phyloP scores from a whole-genome alignment of 2,113 vertebrate species.

The Ariopsis seemanni region DNA sequence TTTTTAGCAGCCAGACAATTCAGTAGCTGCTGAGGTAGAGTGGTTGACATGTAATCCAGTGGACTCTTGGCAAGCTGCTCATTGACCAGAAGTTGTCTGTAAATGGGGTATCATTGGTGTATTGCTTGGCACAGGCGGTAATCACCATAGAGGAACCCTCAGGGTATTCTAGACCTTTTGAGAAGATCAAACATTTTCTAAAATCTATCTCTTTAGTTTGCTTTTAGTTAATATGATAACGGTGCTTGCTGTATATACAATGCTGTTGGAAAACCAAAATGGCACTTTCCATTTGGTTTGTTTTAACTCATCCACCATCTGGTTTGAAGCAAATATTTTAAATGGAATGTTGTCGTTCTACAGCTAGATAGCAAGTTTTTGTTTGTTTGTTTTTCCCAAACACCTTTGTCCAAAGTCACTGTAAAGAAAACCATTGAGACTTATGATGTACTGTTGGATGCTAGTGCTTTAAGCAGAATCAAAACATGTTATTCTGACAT shows the following conservation, averaged over 20 bases:
- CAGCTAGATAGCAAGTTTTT: background rate
- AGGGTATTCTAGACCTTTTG: background rate
- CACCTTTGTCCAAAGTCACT: background rate
- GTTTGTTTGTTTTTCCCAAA: background rate
- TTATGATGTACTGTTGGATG: background rate
- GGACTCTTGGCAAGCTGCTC: constrained; percentile 74
- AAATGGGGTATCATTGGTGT: constrained; percentile 80
- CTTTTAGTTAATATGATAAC: background rate
- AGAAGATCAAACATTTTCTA: background rate
- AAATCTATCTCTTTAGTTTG: background rate
- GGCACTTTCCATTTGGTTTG: background rate
- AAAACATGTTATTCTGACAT: background rate
- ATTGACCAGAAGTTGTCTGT: constrained; percentile 77
- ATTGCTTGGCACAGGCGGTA: constrained; percentile 70
- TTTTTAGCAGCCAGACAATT: constrained; percentile 55
- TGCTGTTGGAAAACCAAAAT: background rate
- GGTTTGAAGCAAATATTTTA: background rate
- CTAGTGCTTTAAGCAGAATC: background rate
- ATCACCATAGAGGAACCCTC: constrained; percentile 40
- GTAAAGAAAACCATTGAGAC: background rate
- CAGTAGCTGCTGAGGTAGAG: constrained; percentile 69
- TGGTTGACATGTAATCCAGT: constrained; percentile 83
- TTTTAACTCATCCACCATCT: background rate
- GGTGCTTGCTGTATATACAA: background rate
- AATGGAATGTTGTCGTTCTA: background rate